Conservation (phyloP, 2,797 vertebrate genomes). For the Betta splendens region DNA sequence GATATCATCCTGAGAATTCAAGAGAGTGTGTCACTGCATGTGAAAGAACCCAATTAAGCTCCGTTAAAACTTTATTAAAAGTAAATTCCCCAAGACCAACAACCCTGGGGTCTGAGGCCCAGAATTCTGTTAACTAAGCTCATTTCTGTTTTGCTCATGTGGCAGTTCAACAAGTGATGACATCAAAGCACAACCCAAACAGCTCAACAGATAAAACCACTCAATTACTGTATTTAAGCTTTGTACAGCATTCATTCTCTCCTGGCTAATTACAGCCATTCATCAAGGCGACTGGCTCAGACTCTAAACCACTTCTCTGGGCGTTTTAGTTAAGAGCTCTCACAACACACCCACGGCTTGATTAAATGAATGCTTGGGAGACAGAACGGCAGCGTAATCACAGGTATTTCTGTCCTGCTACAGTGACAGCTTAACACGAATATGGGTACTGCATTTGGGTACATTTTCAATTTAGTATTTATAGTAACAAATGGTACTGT, state of each 20-base stretch:
- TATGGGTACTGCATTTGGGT: conserved; percentile 7
- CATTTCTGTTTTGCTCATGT: conserved; percentile 49
- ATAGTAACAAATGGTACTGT: no score
- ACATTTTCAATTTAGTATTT: no score
- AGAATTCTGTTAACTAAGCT: conserved; percentile 29
- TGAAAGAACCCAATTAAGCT: conserved; percentile 36
- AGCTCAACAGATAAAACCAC: conserved; percentile 45
- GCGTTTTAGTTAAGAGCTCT: conserved; percentile 36
- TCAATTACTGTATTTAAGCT: conserved; percentile 52
- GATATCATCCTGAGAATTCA: conserved; percentile 88
- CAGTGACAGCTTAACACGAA: conserved; percentile 39
- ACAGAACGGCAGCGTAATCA: conserved; percentile 57
- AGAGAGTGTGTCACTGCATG: conserved; percentile 9
- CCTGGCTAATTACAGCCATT: conserved; percentile 64
- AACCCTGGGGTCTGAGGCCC: background rate
- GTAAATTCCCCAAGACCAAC: conserved; percentile 18
- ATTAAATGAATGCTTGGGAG: conserved; percentile 59
- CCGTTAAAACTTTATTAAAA: conserved; percentile 52
- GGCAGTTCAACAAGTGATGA: conserved; percentile 51
- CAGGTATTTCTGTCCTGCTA: conserved; percentile 60
- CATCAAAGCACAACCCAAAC: conserved; percentile 41
- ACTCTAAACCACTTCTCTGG: conserved; percentile 49
- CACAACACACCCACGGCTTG: conserved; percentile 34
- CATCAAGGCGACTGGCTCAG: conserved; percentile 49
- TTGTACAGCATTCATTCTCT: conserved; percentile 31